Percentiles rank a stretch among this genome's conserved stretches.
Conservation (phyloP, 1,140 invertebrate genomes). For the Pachyrhynchus sulphureomaculatus region DNA sequence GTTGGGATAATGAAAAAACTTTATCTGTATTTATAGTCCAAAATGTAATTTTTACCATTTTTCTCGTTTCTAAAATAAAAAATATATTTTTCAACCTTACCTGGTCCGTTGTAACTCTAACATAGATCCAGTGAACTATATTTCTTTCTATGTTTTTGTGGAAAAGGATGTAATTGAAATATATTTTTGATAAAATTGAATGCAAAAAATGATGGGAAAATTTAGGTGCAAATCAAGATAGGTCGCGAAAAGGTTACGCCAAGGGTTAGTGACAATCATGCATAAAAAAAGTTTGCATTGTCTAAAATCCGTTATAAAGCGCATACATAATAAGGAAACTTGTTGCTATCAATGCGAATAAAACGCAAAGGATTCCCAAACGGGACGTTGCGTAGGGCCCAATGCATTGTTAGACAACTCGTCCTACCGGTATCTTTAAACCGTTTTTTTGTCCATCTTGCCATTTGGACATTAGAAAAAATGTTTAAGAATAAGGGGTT, state of each 20-base stretch:
- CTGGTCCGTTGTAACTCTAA: too few relatives aligned
- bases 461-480: conserved; percentile 39
- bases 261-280: conserved; percentile 8
- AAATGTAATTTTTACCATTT: too few relatives aligned
- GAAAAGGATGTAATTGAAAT: too few relatives aligned
- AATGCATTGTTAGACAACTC: conserved; percentile 30
- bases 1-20: too few relatives aligned
- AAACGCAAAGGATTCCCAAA: conserved; percentile 29
- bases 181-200: too few relatives aligned
- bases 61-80: too few relatives aligned
- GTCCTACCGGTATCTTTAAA: conserved; percentile 34
- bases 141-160: too few relatives aligned
- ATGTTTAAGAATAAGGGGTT: conserved; percentile 14
- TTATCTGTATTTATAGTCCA: too few relatives aligned
- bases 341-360: conserved; percentile 37
- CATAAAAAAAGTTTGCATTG: conserved; percentile 33
- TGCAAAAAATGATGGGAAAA: conserved; percentile 16
- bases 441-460: conserved; percentile 32
- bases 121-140: too few relatives aligned
- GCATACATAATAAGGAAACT: conserved; percentile 29
- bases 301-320: conserved; percentile 35
- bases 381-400: conserved; percentile 33
- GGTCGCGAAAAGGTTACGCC: conserved; percentile 8
- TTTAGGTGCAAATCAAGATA: conserved; percentile 9
- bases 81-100: too few relatives aligned